phyloP scores from a whole-genome alignment of 2,113 vertebrate species.

The Cheilinus undulatus region DNA sequence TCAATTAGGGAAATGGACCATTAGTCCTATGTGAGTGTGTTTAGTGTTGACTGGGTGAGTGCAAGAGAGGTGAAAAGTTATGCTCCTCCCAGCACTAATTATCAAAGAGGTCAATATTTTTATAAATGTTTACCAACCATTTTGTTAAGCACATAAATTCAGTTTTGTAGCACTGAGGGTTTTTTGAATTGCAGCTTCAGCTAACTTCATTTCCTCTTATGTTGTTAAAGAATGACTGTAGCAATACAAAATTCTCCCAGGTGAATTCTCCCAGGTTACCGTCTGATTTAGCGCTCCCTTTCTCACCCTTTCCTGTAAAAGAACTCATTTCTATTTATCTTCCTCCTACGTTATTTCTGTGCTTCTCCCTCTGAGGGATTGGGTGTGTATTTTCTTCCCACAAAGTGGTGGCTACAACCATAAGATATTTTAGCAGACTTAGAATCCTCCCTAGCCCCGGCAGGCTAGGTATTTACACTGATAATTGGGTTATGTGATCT shows the following conservation, averaged over 20 bases:
- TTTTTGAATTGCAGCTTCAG: constrained; percentile 8
- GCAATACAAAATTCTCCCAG: neutral
- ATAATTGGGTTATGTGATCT: constrained; percentile 51
- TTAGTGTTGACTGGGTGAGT: constrained; percentile 25
- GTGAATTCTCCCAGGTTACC: neutral
- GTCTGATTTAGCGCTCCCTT: constrained; percentile 9
- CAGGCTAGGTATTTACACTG: constrained; percentile 41
- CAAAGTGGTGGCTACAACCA: constrained; percentile 34
- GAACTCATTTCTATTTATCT: constrained; percentile 12
- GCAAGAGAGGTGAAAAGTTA: constrained; percentile 42
- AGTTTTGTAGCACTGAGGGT: neutral
- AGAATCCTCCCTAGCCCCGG: constrained; percentile 13
- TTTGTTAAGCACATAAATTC: constrained; percentile 12
- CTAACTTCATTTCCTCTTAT: constrained; percentile 27
- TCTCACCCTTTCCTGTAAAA: constrained; percentile 22
- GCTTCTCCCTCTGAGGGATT: constrained; percentile 16
- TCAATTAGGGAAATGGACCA: constrained; percentile 62
- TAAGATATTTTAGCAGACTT: constrained; percentile 35
- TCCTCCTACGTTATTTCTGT: constrained; percentile 10
- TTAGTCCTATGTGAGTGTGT: constrained; percentile 43
- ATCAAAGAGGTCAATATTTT: constrained; percentile 26
- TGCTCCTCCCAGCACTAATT: constrained; percentile 2
- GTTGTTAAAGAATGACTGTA: constrained; percentile 18
- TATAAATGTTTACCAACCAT: neutral
- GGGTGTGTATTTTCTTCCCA: constrained; percentile 38